Conservation (phyloP, 2,888 invertebrate species). For the Volucella bombylans region DNA sequence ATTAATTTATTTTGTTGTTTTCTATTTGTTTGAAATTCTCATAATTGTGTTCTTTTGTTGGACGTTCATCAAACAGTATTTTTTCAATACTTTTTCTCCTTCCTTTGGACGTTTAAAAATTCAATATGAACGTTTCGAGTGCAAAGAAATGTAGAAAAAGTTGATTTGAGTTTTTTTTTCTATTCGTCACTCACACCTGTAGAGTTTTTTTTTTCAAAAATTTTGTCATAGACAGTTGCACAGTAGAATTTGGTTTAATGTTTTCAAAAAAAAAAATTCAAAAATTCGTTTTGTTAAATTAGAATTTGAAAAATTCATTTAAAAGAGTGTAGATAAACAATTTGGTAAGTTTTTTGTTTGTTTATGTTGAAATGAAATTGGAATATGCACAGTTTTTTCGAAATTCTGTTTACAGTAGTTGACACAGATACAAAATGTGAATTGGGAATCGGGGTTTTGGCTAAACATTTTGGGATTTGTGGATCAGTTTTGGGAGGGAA, state of each 20-base stretch:
- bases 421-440: slow-evolving; percentile 18
- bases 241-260: slow-evolving; percentile 57
- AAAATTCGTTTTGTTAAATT: slow-evolving; percentile 5
- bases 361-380: slow-evolving; percentile 23
- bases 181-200: slow-evolving; percentile 52
- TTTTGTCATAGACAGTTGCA: slow-evolving; percentile 56
- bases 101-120: no score
- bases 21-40: slow-evolving; percentile 23
- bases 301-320: not conserved
- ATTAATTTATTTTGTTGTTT: slow-evolving; percentile 8
- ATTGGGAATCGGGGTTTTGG: not conserved
- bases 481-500: no score
- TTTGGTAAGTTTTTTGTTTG: slow-evolving; percentile 56
- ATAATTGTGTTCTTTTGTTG: slow-evolving; percentile 16
- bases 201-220: slow-evolving; percentile 29
- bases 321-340: slow-evolving; percentile 14
- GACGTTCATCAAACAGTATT: not conserved
- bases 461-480: no score
- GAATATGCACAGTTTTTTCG: slow-evolving; percentile 35
- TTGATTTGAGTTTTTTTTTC: slow-evolving; percentile 6
- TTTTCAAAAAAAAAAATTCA: slow-evolving; percentile 2
- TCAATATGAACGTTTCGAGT: no score
- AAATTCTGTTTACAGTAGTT: slow-evolving; percentile 32
- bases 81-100: not conserved
- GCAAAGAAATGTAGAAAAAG: not conserved